These are phyloP conservation scores for Gastracanthus pulcherrimus DNA, from an alignment of 2,888 invertebrate species.

Conservation along the genomic window DNA sequence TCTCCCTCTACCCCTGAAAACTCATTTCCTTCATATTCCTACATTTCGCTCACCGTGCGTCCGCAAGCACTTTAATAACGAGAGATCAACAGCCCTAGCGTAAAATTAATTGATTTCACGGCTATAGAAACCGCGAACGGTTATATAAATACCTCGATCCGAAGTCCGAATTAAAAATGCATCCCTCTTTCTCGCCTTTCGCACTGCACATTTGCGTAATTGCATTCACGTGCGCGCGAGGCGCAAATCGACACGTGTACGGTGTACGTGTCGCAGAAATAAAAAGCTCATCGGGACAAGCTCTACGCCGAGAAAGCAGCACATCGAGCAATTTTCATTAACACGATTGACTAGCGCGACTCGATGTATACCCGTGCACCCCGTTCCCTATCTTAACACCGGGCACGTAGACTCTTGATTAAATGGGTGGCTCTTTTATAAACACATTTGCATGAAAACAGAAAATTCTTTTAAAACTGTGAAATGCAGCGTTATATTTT, in stretches of 20 bases:
- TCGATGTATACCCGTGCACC: too few species aligned
- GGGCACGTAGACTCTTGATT: conserved; percentile 2
- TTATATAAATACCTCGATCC: too few species aligned
- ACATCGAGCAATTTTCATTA: conserved; percentile 28
- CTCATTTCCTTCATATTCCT: neutral
- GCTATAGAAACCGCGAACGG: too few species aligned
- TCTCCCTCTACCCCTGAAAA: too few species aligned
- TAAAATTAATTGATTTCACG: too few species aligned
- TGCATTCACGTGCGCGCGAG: neutral
- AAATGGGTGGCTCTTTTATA: conserved; percentile 4
- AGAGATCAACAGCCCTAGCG: too few species aligned
- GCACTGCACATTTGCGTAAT: neutral
- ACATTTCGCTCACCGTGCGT: neutral
- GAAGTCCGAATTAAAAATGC: neutral
- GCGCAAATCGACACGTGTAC: neutral
- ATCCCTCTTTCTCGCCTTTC: neutral
- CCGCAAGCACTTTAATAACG: too few species aligned
- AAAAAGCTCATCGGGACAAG: too few species aligned
- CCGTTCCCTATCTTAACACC: too few species aligned
- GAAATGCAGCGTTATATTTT: too few species aligned
- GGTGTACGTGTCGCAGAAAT: too few species aligned
- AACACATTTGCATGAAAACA: neutral
- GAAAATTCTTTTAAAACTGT: neutral
- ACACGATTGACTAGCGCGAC: neutral
- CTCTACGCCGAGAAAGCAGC: too few species aligned